Evolutionary conservation across 2,888 invertebrate species (phyloP), one percentile per base, ranked within the genome.

Genomic region (Laspeyria flexula): DNA sequence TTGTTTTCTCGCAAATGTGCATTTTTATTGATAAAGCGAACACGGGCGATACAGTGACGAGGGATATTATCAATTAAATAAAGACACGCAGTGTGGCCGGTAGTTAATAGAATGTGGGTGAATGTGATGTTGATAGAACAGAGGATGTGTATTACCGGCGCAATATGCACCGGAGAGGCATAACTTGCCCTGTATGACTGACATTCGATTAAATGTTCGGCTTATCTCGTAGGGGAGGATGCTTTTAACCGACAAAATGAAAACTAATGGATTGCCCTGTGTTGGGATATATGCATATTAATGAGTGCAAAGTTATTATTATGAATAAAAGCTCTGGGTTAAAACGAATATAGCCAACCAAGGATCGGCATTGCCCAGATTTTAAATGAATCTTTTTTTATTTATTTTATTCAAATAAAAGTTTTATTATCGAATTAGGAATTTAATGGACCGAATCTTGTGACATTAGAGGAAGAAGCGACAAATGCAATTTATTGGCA

Each of bases 111-210:
- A 49, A 39, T 47, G n/a, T n/a, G n/a, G n/a, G n/a, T n/a, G n/a
- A n/a, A n/a, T n/a, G n/a, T n/a, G n/a, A n/a, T n/a, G n/a, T n/a
- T n/a, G n/a, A n/a, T n/a, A 15, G 34, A 11, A 41, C 16, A 15
- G 11, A 11, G 10, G 15, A 44, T 33, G 46, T 27, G 29, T 46
- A 40, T 34, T 40, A 34, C 11, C 39, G 35, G 15, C 39, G 51
- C 53, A 55, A 43, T 68, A 65, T 56, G 51, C 51, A 53, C 37
- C 27, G 16, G 23, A 40, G 30, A 48, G 55, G 45, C 43, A 64
- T 53, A 65, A 52, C 41, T 40, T 34, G 3, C 34, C 43, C 35
- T 47, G 39, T 25, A 45, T 41, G 6, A 37, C 38, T 65, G 60
- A 48, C 48, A 50, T 55, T 54, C 56, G 54, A 67, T 60, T 56